Evolutionary conservation across 2,888 invertebrate species (phyloP), one percentile per base, ranked within the genome.

Genomic region (Chloroclystis v-ata): DNA sequence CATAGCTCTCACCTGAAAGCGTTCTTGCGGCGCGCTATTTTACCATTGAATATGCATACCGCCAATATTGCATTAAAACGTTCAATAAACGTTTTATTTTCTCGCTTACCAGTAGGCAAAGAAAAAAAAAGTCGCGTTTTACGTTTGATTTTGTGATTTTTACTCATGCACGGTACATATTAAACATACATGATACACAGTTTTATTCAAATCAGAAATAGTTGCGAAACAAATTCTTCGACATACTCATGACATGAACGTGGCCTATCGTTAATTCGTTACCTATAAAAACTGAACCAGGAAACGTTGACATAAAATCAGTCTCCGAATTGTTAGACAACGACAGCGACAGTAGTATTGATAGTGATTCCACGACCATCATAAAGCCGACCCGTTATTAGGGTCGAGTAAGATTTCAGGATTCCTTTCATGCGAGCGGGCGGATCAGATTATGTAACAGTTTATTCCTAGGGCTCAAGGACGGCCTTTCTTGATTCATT

Each of bases 321-420:
- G 49, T 44, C 29, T 35, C 47, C 40, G 47, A 43, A 49, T 52
- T 45, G 47, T 49, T 42, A 44, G 52, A 33, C 47, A 53, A 49
- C 47, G 44, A 53, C 48, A 54, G 46, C 40, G 42, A 49, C 49
- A 56, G 20, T 20, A 20, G 3, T 52, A 49, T 56, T 49, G 61
- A 58, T 53, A 59, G 58, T 65, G 61, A 65, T 61, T 59, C 56
- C 56, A 56, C 54, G 56, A 60, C 52, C 41, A 49, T 53, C 55
- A 57, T 61, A 61, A 60, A 61, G 56, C 54, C 58, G 61, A 56
- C 56, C 60, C 57, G 45, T 56, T 66, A 68, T 67, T 59, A 64
- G 67, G 66, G 65, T 67, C 64, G 59, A 63, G 64, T 63, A 59
- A 67, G 57, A 66, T 65, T 68, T 60, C 60, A 62, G 61, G 60